Percentiles rank a stretch among this genome's conserved stretches.
Evolutionary conservation across 2,888 invertebrate species (phyloP).

Genomic region (Meghimatium bilineatum): DNA sequence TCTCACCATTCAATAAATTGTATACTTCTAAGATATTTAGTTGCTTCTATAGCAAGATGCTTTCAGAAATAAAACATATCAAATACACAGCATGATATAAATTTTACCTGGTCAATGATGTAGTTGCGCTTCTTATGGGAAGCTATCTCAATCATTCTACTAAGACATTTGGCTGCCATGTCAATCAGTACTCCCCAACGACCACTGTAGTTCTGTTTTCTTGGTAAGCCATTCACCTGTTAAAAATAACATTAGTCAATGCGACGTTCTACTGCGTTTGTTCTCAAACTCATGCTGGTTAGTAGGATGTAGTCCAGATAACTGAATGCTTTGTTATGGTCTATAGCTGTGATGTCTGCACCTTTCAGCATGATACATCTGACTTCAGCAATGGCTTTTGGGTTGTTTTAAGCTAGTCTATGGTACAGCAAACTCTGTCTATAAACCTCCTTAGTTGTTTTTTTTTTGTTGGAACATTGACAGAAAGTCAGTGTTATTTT

Average conservation of each 20-base stretch:
- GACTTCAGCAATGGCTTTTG: too few species aligned
- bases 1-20: neutral
- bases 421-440: too few species aligned
- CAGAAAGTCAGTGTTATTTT: too few species aligned
- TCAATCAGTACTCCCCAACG: conserved; percentile 93
- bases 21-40: neutral
- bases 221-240: conserved; percentile 87
- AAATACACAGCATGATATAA: neutral
- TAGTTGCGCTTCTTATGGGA: conserved; percentile 89
- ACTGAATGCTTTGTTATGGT: too few species aligned
- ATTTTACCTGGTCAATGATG: conserved; percentile 95
- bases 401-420: too few species aligned
- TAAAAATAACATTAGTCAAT: conserved; percentile 19
- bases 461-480: too few species aligned
- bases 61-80: neutral
- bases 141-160: conserved; percentile 88
- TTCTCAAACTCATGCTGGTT: too few species aligned
- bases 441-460: too few species aligned
- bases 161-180: conserved; percentile 89
- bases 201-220: conserved; percentile 86
- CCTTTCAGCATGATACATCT: too few species aligned
- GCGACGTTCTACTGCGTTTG: too few species aligned
- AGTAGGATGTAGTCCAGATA: too few species aligned
- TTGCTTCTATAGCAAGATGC: neutral
- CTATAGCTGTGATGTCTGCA: too few species aligned